Evolutionary conservation across 2,888 invertebrate species (phyloP).

Genomic region (Cancer borealis): DNA sequence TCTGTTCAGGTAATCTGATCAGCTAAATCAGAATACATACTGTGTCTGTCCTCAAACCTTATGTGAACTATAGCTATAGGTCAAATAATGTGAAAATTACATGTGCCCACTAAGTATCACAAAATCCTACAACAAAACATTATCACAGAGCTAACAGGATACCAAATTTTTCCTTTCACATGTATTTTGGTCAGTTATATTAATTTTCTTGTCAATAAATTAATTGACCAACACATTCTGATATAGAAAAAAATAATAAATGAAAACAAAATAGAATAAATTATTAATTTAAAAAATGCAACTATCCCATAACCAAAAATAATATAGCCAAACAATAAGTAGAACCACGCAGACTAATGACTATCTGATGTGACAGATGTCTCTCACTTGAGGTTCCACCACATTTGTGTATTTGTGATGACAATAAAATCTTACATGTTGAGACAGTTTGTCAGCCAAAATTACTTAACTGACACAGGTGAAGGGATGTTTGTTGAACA

Average conservation of each 20-base stretch:
- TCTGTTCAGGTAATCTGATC: neutral
- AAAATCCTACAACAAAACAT: neutral
- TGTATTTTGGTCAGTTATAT: neutral
- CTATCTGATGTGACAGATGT: neutral
- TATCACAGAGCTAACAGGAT: conserved; percentile 27
- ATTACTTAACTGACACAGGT: no score
- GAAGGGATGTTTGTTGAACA: neutral
- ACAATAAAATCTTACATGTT: neutral
- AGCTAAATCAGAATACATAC: neutral
- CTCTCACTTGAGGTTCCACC: neutral
- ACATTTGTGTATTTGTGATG: neutral
- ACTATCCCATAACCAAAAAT: neutral
- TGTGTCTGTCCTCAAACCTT: neutral
- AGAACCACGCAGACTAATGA: neutral
- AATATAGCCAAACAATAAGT: neutral
- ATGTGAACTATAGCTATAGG: neutral
- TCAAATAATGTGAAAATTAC: neutral
- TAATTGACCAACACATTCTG: neutral
- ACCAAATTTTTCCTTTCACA: neutral
- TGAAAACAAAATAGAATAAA: no score
- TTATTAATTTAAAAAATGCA: neutral
- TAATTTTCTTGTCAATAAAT: neutral
- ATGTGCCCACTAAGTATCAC: neutral
- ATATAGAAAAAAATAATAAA: neutral
- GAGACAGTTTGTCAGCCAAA: no score